A percentile compares a stretch with the other conserved stretches of the same genome.
phyloP scores from a whole-genome alignment of 2,113 vertebrate genomes.

The Dissostichus mawsoni region DNA sequence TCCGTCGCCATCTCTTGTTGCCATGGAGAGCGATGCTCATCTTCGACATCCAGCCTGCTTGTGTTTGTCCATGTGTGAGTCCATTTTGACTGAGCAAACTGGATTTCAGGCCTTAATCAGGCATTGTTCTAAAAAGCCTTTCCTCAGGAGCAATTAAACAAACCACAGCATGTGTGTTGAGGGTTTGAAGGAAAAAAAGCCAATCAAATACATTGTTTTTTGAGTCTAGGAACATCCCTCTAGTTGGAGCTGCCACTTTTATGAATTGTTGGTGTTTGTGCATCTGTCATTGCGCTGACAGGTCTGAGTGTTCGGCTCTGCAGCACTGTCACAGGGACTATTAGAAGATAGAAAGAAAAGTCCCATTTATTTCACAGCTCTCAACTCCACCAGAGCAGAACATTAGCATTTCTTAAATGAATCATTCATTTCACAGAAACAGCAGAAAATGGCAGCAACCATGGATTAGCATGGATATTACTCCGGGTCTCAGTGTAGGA shows the following conservation, averaged over 20 bases:
- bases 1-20: constrained; percentile 52
- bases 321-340: constrained; percentile 22
- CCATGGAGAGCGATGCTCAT: constrained; percentile 58
- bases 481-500: constrained; percentile 7
- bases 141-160: constrained; percentile 4
- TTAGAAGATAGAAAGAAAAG: constrained; percentile 12
- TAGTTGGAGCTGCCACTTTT: background rate
- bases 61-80: constrained; percentile 44
- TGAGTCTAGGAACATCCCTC: background rate
- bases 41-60: constrained; percentile 21
- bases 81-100: constrained; percentile 16
- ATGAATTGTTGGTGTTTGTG: constrained; percentile 15
- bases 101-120: constrained; percentile 35
- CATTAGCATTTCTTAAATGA: constrained; percentile 67
- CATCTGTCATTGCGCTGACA: constrained; percentile 23
- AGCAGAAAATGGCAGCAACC: constrained; percentile 58
- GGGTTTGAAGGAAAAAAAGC: constrained; percentile 2
- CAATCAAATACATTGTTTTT: background rate
- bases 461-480: constrained; percentile 58
- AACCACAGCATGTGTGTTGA: background rate
- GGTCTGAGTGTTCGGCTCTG: constrained; percentile 14
- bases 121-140: constrained; percentile 32
- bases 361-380: constrained; percentile 51
- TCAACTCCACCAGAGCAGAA: constrained; percentile 37
- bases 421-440: constrained; percentile 67